A percentile compares a stretch with the other conserved stretches of the same genome.
Evolutionary conservation across 2,888 invertebrate genomes (phyloP).

Genomic region (Hymenopus coronatus): DNA sequence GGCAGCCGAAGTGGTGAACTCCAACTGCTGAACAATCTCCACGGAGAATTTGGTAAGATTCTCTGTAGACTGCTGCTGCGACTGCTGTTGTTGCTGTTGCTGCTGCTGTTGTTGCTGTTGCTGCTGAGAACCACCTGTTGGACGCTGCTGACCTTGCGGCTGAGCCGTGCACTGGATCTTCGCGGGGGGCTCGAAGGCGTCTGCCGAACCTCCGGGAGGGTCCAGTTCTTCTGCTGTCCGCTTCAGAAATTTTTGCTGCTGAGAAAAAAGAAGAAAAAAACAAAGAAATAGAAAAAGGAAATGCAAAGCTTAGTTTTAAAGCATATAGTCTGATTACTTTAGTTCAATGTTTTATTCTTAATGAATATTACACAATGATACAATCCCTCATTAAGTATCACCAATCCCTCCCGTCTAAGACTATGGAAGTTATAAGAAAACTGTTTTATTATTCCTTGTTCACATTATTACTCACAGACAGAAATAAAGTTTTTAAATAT

Average conservation of each 20-base stretch:
- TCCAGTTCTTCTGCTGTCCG: conserved; percentile 68
- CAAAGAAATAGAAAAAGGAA: not conserved
- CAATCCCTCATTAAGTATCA: no score
- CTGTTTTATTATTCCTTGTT: no score
- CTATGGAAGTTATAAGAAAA: no score
- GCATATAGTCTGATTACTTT: no score
- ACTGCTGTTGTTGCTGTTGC: conserved; percentile 38
- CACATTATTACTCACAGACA: no score
- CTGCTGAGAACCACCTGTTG: conserved; percentile 55
- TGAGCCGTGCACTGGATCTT: conserved; percentile 61
- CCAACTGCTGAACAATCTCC: conserved; percentile 87
- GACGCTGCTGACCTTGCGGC: conserved; percentile 46
- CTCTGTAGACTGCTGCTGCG: conserved; percentile 41
- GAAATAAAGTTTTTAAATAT: no score
- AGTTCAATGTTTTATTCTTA: no score
- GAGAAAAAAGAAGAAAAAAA: conserved; percentile 37
- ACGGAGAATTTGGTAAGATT: conserved; percentile 78
- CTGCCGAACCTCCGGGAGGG: conserved; percentile 43
- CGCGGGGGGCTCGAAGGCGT: conserved; percentile 71
- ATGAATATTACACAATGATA: no score
- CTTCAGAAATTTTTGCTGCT: conserved; percentile 85
- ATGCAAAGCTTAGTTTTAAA: not conserved
- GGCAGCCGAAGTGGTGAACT: conserved; percentile 84
- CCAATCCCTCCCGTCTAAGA: no score
- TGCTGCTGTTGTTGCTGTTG: conserved; percentile 44